Percentiles rank a stretch among this genome's conserved stretches.
Evolutionary conservation across 1,140 invertebrate genomes (phyloP).

Genomic region (Trachymyrmex cornetzi): DNA sequence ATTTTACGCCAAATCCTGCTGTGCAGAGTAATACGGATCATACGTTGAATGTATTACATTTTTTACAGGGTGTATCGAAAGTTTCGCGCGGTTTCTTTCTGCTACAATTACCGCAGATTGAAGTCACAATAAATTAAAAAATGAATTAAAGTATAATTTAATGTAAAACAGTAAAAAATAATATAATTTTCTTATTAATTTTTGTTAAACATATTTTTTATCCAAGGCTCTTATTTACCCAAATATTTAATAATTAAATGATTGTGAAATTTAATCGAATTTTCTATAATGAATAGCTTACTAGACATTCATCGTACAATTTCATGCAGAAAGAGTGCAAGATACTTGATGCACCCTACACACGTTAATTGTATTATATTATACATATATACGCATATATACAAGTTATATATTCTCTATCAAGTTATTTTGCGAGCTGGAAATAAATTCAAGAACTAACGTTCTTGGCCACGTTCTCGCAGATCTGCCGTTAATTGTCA

Average conservation of each 20-base stretch:
- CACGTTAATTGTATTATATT: constrained; percentile 64
- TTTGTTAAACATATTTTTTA: neutral
- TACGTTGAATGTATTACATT: constrained; percentile 69
- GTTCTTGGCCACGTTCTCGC: constrained; percentile 5
- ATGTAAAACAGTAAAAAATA: neutral
- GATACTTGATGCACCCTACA: neutral
- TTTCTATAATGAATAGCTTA: neutral
- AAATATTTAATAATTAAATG: constrained; percentile 15
- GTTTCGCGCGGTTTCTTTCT: neutral
- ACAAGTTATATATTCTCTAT: constrained; percentile 47
- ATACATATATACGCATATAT: constrained; percentile 43
- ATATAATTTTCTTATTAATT: neutral
- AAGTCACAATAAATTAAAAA: neutral
- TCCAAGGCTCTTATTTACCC: neutral
- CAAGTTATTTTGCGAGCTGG: constrained; percentile 38
- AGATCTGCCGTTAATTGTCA: constrained; percentile 29
- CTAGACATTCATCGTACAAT: neutral
- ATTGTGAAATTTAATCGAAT: neutral
- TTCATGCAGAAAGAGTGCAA: constrained; percentile 2
- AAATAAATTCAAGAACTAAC: neutral
- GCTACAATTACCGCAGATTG: neutral
- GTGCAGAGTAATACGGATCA: constrained; percentile 57
- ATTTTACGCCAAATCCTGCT: constrained; percentile 63
- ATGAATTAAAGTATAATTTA: neutral
- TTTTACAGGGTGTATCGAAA: constrained; percentile 32